Evolutionary conservation across 2,888 invertebrate species (phyloP).

Genomic region (Hydriomena furcata): DNA sequence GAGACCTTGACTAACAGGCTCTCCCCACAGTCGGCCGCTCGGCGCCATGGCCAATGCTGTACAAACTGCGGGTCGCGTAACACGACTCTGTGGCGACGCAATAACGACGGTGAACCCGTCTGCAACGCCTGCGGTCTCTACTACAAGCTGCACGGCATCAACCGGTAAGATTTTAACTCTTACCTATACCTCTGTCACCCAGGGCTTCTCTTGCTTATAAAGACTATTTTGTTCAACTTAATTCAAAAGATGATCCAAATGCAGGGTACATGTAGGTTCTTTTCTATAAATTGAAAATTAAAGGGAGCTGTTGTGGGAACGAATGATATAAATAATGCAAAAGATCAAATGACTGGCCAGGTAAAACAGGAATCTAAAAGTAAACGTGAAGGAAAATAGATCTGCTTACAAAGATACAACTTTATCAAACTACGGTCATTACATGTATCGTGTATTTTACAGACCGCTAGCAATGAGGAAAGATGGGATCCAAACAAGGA

Average conservation of each 20-base stretch:
- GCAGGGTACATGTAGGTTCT: no score
- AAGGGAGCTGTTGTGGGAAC: no score
- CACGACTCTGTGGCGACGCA: constrained; percentile 98
- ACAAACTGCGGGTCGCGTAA: constrained; percentile 99
- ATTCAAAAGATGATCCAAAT: no score
- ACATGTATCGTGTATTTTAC: constrained; percentile 20
- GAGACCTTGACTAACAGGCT: background rate
- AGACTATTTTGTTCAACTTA: no score
- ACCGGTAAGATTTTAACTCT: constrained; percentile 64
- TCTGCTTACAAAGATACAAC: no score
- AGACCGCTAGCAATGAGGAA: constrained; percentile 97
- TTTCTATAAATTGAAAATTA: no score
- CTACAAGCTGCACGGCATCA: constrained; percentile 97
- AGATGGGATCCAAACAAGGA: constrained; percentile 97
- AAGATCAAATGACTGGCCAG: no score
- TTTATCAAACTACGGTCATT: no score
- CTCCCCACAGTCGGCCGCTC: constrained; percentile 89
- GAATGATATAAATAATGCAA: no score
- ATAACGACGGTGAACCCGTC: constrained; percentile 98
- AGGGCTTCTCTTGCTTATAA: no score
- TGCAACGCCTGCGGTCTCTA: constrained; percentile 99
- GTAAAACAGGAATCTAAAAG: no score
- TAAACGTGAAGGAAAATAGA: no score
- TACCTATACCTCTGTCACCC: background rate
- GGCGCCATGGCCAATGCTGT: constrained; percentile 95